Base-by-base conservation (phyloP, 23 tunicate species). In the Ascidia mentula region DNA sequence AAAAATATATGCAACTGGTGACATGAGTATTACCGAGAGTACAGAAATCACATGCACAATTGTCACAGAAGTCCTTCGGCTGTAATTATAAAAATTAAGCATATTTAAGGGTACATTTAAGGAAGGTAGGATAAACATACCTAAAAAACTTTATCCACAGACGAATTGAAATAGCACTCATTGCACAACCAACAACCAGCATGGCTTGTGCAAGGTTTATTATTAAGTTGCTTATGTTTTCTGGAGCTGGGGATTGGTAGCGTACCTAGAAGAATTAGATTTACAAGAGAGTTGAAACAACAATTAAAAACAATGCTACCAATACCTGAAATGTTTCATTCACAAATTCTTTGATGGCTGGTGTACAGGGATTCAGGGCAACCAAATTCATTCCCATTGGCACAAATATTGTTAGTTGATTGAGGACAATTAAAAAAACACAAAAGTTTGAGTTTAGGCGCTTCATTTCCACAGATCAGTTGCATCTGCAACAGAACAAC, bases 11-110 rank as follows among this genome's bases (percentile, higher is more conserved):
- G 92, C 82, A 31, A 77, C 39, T 8, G 69, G 60, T 24, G 77
- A 69, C 92, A 88, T 88, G 6, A 82, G 70, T 30, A 88, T 70
- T 22, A 82, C 65, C 33, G 92, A 82, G 30, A 76, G 8, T 32
- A 88, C 20, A 0, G 39, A 60, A 40, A 88, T n/a, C 17, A 79
- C 70, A 61, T 88, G 87, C 0, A 82, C 42, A 36, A 82, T 28
- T 15, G 38, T 42, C 17, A 88, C 18, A n/a, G n/a, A n/a, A n/a
- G 65, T 53, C 12, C 24, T 53, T 53, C 65, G 24, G 13, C 2
- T 28, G 22, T 6, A 53, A 20, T 53, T 53, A 28, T 1, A 53
- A 53, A 53, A 6, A 53, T 6, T 3, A 53, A 53, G 65, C 24
- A 53, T 3, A 5, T 20, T 53, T 53, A 28, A 9, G 7, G 7